Evolutionary conservation across 2,113 vertebrate species (phyloP).

Genomic region (Choloepus hoffmanni): DNA sequence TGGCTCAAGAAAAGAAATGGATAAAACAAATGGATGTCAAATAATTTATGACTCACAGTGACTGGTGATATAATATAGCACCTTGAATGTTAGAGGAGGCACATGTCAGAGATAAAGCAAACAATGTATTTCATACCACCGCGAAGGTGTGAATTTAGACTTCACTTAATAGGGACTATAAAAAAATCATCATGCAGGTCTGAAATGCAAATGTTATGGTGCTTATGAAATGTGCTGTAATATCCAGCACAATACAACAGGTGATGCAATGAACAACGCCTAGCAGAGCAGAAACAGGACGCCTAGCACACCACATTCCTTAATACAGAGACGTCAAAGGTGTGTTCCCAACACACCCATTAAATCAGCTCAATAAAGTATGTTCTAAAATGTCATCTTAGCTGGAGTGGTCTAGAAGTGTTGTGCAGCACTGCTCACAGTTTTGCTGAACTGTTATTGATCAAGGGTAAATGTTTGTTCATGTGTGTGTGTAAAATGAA

Average conservation of each 20-base stretch:
- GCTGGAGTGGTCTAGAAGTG: neutral
- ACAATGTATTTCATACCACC: conserved; percentile 42
- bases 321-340: neutral
- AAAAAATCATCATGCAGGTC: conserved; percentile 34
- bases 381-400: neutral
- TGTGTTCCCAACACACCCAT: neutral
- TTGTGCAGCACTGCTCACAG: neutral
- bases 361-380: neutral
- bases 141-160: conserved; percentile 64
- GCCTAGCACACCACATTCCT: neutral
- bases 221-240: conserved; percentile 22
- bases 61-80: neutral
- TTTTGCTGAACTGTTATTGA: neutral
- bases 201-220: neutral
- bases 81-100: conserved; percentile 20
- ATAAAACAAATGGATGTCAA: conserved; percentile 18
- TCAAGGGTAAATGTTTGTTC: conserved; percentile 32
- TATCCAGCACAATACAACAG: neutral
- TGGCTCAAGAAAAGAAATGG: conserved; percentile 41
- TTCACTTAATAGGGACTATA: conserved; percentile 31
- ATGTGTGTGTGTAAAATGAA: conserved; percentile 29
- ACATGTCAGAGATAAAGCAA: conserved; percentile 50
- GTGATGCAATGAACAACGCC: neutral
- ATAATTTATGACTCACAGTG: conserved; percentile 21
- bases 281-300: neutral